A percentile compares a stretch with the other conserved stretches of the same genome.
Conservation (phyloP, 2,797 vertebrate genomes). For the Epinephelus coioides region DNA sequence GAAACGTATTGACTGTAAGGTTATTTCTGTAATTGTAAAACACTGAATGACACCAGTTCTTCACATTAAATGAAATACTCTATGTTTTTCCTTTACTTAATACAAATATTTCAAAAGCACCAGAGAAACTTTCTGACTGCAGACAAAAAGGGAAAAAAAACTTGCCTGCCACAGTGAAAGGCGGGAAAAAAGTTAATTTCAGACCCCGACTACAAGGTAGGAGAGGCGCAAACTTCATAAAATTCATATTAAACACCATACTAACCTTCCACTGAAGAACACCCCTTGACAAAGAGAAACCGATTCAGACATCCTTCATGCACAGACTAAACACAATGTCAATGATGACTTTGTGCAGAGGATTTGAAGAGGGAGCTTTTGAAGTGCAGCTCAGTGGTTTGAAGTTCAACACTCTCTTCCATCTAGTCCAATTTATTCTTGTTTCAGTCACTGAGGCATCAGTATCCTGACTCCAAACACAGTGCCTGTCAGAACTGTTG, state of each 20-base stretch:
- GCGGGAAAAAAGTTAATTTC: too few species aligned
- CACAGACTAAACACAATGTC: constrained; percentile 66
- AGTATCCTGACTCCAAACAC: constrained; percentile 66
- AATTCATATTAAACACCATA: constrained; percentile 30
- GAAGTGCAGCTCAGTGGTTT: constrained; percentile 70
- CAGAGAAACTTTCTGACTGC: too few species aligned
- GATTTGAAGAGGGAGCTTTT: constrained; percentile 67
- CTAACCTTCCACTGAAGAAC: constrained; percentile 52
- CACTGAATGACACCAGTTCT: too few species aligned
- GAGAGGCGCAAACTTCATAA: constrained; percentile 33
- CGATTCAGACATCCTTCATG: constrained; percentile 59
- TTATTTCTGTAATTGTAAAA: too few species aligned
- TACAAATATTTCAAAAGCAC: too few species aligned
- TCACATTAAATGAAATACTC: too few species aligned
- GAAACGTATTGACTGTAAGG: too few species aligned
- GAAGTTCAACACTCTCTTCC: constrained; percentile 66
- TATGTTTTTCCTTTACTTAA: too few species aligned
- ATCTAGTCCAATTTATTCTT: constrained; percentile 70
- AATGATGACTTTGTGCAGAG: constrained; percentile 63
- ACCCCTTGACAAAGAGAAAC: constrained; percentile 54
- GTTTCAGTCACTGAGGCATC: constrained; percentile 69
- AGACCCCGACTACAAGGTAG: neutral
- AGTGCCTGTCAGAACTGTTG: constrained; percentile 61
- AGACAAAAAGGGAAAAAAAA: too few species aligned
- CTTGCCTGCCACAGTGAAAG: too few species aligned